A percentile compares a stretch with the other conserved stretches of the same genome.
Evolutionary conservation across 35 echinoderm and acorn worm species (phyloP).

Genomic region (Apostichopus parvimensis): DNA sequence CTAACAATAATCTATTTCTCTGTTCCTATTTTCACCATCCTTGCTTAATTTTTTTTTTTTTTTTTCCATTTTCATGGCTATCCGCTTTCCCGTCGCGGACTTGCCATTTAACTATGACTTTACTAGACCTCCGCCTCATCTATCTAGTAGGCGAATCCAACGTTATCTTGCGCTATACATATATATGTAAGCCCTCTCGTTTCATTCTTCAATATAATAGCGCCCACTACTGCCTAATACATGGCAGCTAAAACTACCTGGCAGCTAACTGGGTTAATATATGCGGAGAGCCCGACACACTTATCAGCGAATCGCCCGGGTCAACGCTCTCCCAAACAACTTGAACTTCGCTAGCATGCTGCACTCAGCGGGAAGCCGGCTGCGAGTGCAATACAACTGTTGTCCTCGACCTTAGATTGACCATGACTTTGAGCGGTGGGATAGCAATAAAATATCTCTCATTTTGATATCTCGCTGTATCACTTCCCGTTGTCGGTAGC

Average conservation of each 20-base stretch:
- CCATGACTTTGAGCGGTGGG: slow-evolving; percentile 52
- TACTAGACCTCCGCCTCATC: no score
- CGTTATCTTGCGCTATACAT: no score
- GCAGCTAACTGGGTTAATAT: slow-evolving; percentile 49
- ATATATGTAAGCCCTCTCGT: no score
- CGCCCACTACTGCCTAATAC: neutral
- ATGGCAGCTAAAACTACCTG: neutral
- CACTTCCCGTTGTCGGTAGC: slow-evolving; percentile 49
- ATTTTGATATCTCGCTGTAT: slow-evolving; percentile 43
- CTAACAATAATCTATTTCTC: slow-evolving; percentile 12
- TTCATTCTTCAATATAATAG: neutral
- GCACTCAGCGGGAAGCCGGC: slow-evolving; percentile 12
- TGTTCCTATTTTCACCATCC: slow-evolving; percentile 3
- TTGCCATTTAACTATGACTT: neutral
- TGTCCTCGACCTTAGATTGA: slow-evolving; percentile 54
- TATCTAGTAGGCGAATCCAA: no score
- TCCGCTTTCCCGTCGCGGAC: neutral
- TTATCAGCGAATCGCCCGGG: slow-evolving; percentile 21
- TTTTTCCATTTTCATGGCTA: neutral
- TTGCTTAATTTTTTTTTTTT: neutral
- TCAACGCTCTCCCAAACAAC: slow-evolving; percentile 46
- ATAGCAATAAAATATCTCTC: slow-evolving; percentile 56
- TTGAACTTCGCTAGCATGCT: slow-evolving; percentile 21
- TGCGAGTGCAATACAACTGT: slow-evolving; percentile 26
- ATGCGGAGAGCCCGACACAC: slow-evolving; percentile 46